phyloP scores from a whole-genome alignment of 2,888 invertebrate species.

The Baccha elongata region DNA sequence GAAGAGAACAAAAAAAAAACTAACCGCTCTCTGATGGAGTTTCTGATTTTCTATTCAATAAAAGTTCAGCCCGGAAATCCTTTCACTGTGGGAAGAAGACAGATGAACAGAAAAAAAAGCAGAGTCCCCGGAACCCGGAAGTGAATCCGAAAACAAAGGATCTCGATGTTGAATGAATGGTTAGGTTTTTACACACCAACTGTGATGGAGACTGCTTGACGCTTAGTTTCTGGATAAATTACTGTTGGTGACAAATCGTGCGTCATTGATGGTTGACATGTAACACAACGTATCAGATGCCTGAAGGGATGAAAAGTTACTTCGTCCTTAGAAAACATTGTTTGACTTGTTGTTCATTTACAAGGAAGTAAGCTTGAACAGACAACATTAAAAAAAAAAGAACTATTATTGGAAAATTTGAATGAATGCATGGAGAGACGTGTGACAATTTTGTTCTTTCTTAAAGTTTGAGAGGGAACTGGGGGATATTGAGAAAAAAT shows the following conservation, averaged over 20 bases:
- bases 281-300: conserved; percentile 15
- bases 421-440: no score
- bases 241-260: conserved; percentile 70
- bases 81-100: conserved; percentile 48
- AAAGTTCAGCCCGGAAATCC: conserved; percentile 70
- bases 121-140: conserved; percentile 56
- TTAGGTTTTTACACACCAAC: not conserved
- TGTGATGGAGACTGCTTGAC: conserved; percentile 33
- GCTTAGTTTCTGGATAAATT: conserved; percentile 61
- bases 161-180: conserved; percentile 42
- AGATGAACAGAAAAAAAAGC: conserved; percentile 32
- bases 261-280: conserved; percentile 66
- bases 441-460: no score
- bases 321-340: conserved; percentile 50
- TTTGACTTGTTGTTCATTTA: conserved; percentile 61
- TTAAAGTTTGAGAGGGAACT: no score
- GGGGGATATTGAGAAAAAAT: no score
- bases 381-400: no score
- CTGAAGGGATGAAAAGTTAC: conserved; percentile 16
- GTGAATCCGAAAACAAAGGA: conserved; percentile 62
- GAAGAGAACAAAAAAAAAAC: conserved; percentile 8
- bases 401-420: no score
- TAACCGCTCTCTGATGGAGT: not conserved
- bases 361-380: no score
- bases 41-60: conserved; percentile 59